Conservation (phyloP, 2,888 invertebrate species). For the Lutraria lutraria region DNA sequence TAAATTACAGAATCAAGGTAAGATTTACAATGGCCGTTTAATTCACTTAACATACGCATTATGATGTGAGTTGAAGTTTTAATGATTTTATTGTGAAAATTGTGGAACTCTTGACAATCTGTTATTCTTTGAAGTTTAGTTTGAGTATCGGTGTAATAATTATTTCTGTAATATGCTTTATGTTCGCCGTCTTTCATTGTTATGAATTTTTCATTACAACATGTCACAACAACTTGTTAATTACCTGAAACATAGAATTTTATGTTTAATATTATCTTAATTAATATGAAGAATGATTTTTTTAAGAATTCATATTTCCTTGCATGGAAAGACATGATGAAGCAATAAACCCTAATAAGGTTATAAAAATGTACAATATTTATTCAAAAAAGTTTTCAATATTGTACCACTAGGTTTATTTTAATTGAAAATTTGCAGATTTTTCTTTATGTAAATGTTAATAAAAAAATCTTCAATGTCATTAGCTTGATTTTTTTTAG, state of each 20-base stretch:
- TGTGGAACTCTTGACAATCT: neutral
- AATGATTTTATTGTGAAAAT: neutral
- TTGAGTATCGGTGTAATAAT: neutral
- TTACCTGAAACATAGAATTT: neutral
- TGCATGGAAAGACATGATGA: neutral
- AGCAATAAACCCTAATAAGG: neutral
- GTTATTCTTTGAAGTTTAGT: neutral
- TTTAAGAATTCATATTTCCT: neutral
- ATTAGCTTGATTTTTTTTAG: neutral
- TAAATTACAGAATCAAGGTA: constrained; percentile 38
- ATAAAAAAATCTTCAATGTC: neutral
- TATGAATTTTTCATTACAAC: neutral
- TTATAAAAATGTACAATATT: neutral
- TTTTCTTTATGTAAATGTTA: neutral
- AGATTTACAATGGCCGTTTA: constrained; percentile 14
- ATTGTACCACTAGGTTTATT: neutral
- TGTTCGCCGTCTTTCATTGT: neutral
- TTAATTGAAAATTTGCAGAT: neutral
- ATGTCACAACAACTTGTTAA: neutral
- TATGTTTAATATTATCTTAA: neutral
- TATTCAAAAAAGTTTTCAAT: neutral
- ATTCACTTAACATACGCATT: constrained; percentile 20
- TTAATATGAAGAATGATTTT: neutral
- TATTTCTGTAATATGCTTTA: neutral
- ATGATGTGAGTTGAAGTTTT: constrained; percentile 18